Evolutionary conservation across 2,888 invertebrate species (phyloP), one percentile per base, ranked within the genome.

Genomic region (Trichopria drosophilae): DNA sequence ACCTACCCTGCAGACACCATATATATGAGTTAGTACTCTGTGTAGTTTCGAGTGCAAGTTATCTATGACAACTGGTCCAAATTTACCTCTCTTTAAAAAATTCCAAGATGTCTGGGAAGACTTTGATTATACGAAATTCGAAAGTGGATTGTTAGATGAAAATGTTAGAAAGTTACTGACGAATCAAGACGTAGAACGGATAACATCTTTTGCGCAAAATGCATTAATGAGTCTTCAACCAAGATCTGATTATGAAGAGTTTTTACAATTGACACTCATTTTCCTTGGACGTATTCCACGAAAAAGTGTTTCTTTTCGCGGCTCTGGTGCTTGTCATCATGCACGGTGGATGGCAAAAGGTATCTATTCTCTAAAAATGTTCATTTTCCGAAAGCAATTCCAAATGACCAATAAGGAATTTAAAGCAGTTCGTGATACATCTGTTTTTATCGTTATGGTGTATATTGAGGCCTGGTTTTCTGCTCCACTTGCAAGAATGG

Each of bases 1-100:
- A 37, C 29, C 55, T 63, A 22, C 51, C 61, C 20, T 68, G 67
- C 26, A 49, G 63, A 23, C 65, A 65, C 51, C 64, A 65, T 36
- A 57, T 65, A 6, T 60, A 57, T 34, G 63, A 68, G 52, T 28
- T 67, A 13, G 51, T 63, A 36, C 29, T 67, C 51, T 35, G 51
- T 22, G 52, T 46, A 62, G 58, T 19, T 64, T 62, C 47, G 55
- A 59, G 44, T 10, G 15, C 41, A 59, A 61, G 53, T 44, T 59
- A 29, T 43, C 52, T n/a, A 29, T 12, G 15, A 51, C 58, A 15
- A 56, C 45, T 26, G 52, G 53, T 22, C 60, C 63, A n/a, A 51
- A 60, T 31, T 55, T 62, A n/a, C 45, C 51, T 28, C 10, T 60
- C 24, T 63, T 63, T 28, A 54, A 59, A 51, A 51, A 40, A 13